A percentile compares a stretch with the other conserved stretches of the same genome.
Evolutionary conservation across 2,888 invertebrate species (phyloP).

Genomic region (Harpalus rubripes): DNA sequence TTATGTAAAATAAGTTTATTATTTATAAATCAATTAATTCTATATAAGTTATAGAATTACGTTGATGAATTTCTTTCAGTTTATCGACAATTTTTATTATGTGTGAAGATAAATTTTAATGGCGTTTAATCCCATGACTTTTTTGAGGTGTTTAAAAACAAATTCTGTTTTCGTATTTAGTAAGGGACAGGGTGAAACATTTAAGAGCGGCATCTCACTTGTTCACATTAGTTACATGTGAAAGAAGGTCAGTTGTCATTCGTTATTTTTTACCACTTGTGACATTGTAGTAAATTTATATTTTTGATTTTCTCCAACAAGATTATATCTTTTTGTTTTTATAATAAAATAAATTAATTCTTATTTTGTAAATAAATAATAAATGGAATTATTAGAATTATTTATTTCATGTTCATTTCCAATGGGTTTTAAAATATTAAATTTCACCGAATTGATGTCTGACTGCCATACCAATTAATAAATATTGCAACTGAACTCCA

Average conservation of each 20-base stretch:
- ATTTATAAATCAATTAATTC: conserved; percentile 18
- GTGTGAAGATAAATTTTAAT: conserved; percentile 12
- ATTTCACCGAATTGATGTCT: conserved; percentile 34
- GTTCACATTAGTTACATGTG: conserved; percentile 17
- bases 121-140: conserved; percentile 18
- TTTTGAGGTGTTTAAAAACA: conserved; percentile 26
- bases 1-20: conserved; percentile 12
- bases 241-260: conserved; percentile 27
- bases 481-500: conserved; percentile 17
- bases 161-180: conserved; percentile 22
- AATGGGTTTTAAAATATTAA: background rate
- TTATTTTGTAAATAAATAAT: conserved; percentile 41
- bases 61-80: conserved; percentile 24
- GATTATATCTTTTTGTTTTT: conserved; percentile 14
- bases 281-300: conserved; percentile 38
- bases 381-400: conserved; percentile 25
- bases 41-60: conserved; percentile 23
- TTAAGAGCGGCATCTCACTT: conserved; percentile 25
- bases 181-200: conserved; percentile 30
- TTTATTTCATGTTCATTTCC: conserved; percentile 25
- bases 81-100: conserved; percentile 31
- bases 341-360: conserved; percentile 25
- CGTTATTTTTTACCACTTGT: conserved; percentile 45
- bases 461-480: conserved; percentile 7
- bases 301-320: conserved; percentile 25